Evolutionary conservation across 1,140 invertebrate genomes (phyloP), one percentile per base, ranked within the genome.

Genomic region (Euura lappo): DNA sequence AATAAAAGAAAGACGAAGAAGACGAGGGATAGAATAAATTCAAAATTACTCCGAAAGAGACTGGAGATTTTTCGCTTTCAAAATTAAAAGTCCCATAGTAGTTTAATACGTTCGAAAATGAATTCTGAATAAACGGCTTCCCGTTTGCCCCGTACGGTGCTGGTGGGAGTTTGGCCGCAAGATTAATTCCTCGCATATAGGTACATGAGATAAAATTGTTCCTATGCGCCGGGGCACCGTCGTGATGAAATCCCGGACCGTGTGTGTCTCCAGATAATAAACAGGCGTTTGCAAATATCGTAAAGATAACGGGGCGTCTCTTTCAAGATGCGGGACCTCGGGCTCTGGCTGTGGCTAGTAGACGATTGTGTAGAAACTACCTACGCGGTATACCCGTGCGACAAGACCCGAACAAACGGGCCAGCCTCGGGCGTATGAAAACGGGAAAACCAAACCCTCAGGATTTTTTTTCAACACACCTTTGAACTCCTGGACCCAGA

Each of bases 1-100:
- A 28, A 28, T 28, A 28, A 28, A 46, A 44, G 64, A 42, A 67
- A 71, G 60, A 68, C 51, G 44, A 65, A 65, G 65, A 80, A 78
- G 28, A 28, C 28, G 6, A n/a, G 51, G n/a, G n/a, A n/a, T n/a
- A n/a, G n/a, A n/a, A n/a, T n/a, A n/a, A n/a, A n/a, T n/a, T n/a
- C n/a, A n/a, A n/a, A n/a, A n/a, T n/a, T n/a, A n/a, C n/a, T n/a
- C n/a, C n/a, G n/a, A n/a, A 3, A 6, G 51, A 60, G 3, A 4
- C 3, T 60, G 10, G 6, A 11, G 0, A 60, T 60, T 60, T 11
- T 60, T 60, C 1, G 28, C 28, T 28, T 28, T 28, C 28, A 0
- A 28, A 28, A 28, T 28, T 28, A 28, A 28, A 28, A 28, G 28
- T 28, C 28, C 28, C 28, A 28, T 28, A 28, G 28, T 28, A 28